Conservation (phyloP, 1,140 invertebrate species). For the Papilio dardanus region DNA sequence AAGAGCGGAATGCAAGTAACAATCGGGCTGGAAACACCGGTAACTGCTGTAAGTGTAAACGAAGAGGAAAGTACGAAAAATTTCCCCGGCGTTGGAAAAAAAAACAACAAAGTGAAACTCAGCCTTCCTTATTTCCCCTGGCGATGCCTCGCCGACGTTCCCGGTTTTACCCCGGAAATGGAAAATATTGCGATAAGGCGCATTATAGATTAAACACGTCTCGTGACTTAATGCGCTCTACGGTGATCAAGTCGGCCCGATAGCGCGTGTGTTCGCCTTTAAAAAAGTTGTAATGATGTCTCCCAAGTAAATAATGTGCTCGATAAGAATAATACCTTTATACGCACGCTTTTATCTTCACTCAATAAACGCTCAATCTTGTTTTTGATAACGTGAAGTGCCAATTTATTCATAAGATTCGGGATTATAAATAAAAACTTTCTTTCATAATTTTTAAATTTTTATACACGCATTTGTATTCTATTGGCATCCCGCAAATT, state of each 20-base stretch:
- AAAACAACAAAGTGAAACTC: conserved; percentile 79
- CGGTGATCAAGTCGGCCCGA: conserved; percentile 60
- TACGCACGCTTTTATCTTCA: conserved; percentile 50
- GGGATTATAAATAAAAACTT: background rate
- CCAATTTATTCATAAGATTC: background rate
- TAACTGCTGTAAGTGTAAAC: conserved; percentile 80
- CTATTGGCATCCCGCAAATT: too few species aligned
- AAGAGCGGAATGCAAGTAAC: conserved; percentile 72
- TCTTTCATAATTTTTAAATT: background rate
- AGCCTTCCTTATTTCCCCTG: conserved; percentile 81
- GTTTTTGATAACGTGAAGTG: background rate
- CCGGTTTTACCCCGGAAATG: conserved; percentile 74
- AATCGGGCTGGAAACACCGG: conserved; percentile 72
- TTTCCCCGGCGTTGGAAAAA: conserved; percentile 60
- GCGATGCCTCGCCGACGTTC: conserved; percentile 72
- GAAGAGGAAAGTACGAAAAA: conserved; percentile 76
- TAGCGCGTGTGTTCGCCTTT: conserved; percentile 53
- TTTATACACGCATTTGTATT: background rate
- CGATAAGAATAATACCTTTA: conserved; percentile 57
- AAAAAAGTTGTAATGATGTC: conserved; percentile 64
- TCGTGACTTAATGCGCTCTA: conserved; percentile 62
- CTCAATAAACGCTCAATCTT: background rate
- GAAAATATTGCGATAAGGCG: conserved; percentile 81
- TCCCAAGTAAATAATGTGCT: conserved; percentile 56
- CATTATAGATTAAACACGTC: conserved; percentile 81